Evolutionary conservation across 1,140 invertebrate genomes (phyloP).

Genomic region (Camponotus floridanus): DNA sequence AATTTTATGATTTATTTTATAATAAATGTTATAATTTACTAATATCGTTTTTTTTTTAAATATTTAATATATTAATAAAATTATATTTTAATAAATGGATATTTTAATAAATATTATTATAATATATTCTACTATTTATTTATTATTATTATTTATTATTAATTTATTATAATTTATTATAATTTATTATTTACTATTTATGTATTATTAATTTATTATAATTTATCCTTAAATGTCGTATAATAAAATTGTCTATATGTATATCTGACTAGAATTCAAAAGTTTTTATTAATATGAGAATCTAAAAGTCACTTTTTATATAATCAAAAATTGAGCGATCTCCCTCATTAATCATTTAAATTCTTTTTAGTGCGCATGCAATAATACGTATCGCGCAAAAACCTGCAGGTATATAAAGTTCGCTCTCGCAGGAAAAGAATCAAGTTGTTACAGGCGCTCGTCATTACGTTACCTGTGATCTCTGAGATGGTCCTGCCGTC

Average conservation of each 20-base stretch:
- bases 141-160: no score
- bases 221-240: no score
- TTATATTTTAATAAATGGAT: no score
- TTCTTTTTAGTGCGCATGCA: background rate
- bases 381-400: background rate
- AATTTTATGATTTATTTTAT: background rate
- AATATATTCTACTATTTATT: no score
- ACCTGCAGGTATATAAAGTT: background rate
- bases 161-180: no score
- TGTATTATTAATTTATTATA: background rate
- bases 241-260: background rate
- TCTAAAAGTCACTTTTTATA: background rate
- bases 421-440: background rate
- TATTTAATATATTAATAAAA: no score
- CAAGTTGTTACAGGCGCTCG: background rate
- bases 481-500: constrained; percentile 97
- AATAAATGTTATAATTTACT: no score
- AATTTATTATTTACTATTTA: no score
- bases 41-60: no score
- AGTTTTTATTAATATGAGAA: background rate
- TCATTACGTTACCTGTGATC: constrained; percentile 91
- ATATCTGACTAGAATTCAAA: background rate
- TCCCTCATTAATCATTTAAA: background rate
- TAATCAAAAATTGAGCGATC: background rate
- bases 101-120: no score